Conservation (phyloP, 2,113 vertebrate species). For the Sinocyclocheilus maitianheensis region DNA sequence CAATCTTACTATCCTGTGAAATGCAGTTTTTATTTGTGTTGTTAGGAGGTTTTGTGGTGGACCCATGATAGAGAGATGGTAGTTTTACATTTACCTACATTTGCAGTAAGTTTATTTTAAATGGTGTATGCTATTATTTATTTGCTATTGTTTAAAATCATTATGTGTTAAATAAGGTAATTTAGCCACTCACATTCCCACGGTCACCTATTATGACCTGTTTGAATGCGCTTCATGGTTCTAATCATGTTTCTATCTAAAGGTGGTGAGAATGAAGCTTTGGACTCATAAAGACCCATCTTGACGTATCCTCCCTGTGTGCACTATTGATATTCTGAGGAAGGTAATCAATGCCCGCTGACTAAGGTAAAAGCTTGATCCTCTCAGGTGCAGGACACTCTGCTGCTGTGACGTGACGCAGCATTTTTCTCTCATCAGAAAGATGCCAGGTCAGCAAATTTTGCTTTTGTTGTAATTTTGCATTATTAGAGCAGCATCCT, state of each 20-base stretch:
- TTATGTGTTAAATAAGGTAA: not conserved
- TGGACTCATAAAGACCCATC: not conserved
- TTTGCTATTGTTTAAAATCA: no score
- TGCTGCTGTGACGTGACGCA: conserved; percentile 21
- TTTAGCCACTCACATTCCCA: no score
- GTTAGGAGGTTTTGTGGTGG: not conserved
- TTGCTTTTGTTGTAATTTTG: conserved; percentile 6
- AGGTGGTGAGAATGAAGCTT: not conserved
- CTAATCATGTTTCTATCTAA: not conserved
- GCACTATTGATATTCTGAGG: conserved; percentile 23
- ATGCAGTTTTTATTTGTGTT: not conserved
- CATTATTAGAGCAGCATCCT: conserved; percentile 9
- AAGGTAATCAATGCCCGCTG: conserved; percentile 31
- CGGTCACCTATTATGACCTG: not conserved
- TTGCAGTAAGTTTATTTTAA: not conserved
- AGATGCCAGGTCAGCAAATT: conserved; percentile 11
- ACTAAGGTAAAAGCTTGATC: conserved; percentile 15
- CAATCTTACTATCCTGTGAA: not conserved
- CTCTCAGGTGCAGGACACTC: conserved; percentile 30
- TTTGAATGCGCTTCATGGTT: not conserved
- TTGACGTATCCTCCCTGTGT: conserved; percentile 1
- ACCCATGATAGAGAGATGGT: not conserved
- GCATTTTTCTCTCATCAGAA: conserved; percentile 27
- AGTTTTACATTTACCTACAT: not conserved
- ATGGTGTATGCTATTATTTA: not conserved